Percentiles rank a stretch among this genome's conserved stretches.
phyloP scores from a whole-genome alignment of 1,140 invertebrate species.

The Zaprionus nigranus region DNA sequence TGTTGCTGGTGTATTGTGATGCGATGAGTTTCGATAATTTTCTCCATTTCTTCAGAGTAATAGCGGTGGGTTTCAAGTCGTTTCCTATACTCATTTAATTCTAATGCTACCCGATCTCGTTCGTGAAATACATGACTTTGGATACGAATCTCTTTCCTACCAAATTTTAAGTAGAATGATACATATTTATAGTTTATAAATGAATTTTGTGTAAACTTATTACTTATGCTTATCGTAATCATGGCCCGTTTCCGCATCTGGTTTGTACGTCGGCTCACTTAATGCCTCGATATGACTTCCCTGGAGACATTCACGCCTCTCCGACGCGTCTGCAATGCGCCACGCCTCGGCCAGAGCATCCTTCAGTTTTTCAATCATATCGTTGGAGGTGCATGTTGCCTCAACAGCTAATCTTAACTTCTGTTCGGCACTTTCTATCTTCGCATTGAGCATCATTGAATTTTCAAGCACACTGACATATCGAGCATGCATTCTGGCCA shows the following conservation, averaged over 20 bases:
- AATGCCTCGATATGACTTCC: neutral
- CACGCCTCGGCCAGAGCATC: constrained; percentile 56
- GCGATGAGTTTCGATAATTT: constrained; percentile 18
- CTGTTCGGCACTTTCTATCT: constrained; percentile 33
- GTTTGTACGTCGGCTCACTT: neutral
- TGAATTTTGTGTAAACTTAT: neutral
- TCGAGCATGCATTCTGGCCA: constrained; percentile 46
- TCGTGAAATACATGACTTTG: constrained; percentile 74
- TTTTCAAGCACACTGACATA: constrained; percentile 29
- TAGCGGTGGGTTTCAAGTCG: constrained; percentile 76
- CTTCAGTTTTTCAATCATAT: constrained; percentile 44
- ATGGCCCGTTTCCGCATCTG: too few relatives aligned
- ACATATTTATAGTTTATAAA: neutral
- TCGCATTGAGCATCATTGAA: constrained; percentile 1
- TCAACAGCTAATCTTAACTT: constrained; percentile 50
- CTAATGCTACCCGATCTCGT: constrained; percentile 84
- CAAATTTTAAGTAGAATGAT: neutral
- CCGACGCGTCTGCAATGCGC: constrained; percentile 47
- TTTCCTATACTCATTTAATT: constrained; percentile 83
- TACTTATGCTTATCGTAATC: neutral
- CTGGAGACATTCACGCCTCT: constrained; percentile 19
- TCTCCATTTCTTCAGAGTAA: constrained; percentile 83
- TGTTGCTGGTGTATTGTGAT: neutral
- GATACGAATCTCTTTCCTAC: constrained; percentile 20
- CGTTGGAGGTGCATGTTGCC: constrained; percentile 34